Evolutionary conservation across 1,140 invertebrate species (phyloP), one percentile per base, ranked within the genome.

Genomic region (Danaus melanippus): DNA sequence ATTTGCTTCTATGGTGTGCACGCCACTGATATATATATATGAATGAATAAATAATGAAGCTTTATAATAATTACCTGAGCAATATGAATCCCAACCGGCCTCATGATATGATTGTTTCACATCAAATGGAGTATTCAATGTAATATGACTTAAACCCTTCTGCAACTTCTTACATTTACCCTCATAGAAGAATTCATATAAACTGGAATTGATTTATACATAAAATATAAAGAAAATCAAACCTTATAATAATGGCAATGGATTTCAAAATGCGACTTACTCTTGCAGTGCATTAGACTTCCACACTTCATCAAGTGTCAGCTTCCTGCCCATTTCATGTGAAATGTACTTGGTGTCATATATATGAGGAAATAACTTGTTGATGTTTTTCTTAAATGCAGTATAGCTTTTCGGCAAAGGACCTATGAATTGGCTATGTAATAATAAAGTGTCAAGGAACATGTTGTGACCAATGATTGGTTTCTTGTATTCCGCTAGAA

Each of bases 381-480:
- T 80, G 8, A 94, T 79, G 50, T 90, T 86, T 42, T 80, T 79
- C 76, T 94, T 95, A 67, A 94, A 95, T 32, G 77, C 67, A 3
- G 62, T 71, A 78, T 93, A 94, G 21, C 78, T 89, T n/a, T 81
- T 88, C 65, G 94, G 94, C 15, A 95, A 76, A 1, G 90, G 87
- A 46, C 88, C 88, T 63, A 92, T 89, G 77, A 95, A 95, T 65
- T 93, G 92, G 64, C 92, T 90, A 71, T 92, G 90, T 46, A 94
- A 78, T 44, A 94, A 88, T 60, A 95, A 78, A 5, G 93, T 70
- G 80, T 95, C 94, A 53, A 92, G 71, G 42, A 93, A 87, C 41
- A 91, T 70, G 81, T 95, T 96, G 77, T 95, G 94, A 0, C 92
- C 93, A 41, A 95, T 78, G 40, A 96, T 87, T 12, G 93, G 93